Evolutionary conservation across 2,888 invertebrate species (phyloP).

Genomic region (Drosophila meridionalis): DNA sequence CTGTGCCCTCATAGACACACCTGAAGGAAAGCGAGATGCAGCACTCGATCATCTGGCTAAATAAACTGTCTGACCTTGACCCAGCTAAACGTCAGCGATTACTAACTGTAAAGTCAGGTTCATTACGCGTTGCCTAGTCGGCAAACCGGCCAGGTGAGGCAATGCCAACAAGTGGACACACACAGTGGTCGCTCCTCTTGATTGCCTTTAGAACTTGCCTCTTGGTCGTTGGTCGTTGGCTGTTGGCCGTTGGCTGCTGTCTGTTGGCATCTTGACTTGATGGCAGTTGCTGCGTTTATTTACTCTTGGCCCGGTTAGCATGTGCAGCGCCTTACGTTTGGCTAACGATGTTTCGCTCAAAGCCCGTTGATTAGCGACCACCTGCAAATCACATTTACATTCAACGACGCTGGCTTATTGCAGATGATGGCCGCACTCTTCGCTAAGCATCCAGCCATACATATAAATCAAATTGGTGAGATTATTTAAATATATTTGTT

Average conservation of each 20-base stretch:
- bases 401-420: slow-evolving; percentile 20
- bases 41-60: slow-evolving; percentile 20
- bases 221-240: slow-evolving; percentile 4
- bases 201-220: slow-evolving; percentile 30
- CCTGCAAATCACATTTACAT: slow-evolving; percentile 72
- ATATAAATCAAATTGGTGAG: slow-evolving; percentile 36
- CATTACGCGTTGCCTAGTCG: slow-evolving; percentile 37
- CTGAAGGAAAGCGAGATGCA: slow-evolving; percentile 47
- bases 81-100: slow-evolving; percentile 54
- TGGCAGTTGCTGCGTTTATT: slow-evolving; percentile 20
- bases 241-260: slow-evolving; percentile 7
- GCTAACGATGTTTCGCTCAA: slow-evolving; percentile 52
- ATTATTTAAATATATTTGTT: slow-evolving; percentile 34
- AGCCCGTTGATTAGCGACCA: slow-evolving; percentile 77
- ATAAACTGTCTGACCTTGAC: slow-evolving; percentile 69
- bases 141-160: slow-evolving; percentile 32
- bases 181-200: slow-evolving; percentile 19
- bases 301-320: slow-evolving; percentile 73
- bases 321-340: slow-evolving; percentile 34
- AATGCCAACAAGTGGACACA: slow-evolving; percentile 7
- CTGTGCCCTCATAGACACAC: slow-evolving; percentile 26
- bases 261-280: slow-evolving; percentile 3
- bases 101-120: slow-evolving; percentile 58
- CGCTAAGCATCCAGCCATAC: slow-evolving; percentile 10
- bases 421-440: slow-evolving; percentile 9